phyloP scores from a whole-genome alignment of 2,113 vertebrate genomes.

The Hipposideros armiger region DNA sequence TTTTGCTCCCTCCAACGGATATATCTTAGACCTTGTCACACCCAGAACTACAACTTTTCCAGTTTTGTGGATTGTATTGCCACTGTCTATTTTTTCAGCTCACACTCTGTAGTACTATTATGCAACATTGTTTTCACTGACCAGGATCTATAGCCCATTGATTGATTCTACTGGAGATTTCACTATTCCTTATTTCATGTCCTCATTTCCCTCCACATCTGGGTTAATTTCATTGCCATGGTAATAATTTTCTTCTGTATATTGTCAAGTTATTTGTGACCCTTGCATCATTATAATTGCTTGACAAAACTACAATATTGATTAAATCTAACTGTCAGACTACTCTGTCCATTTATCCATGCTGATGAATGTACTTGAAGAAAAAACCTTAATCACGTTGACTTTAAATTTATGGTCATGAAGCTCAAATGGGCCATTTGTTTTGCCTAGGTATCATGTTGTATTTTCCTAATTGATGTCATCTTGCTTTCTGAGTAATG shows the following conservation, averaged over 20 bases:
- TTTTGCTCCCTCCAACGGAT: neutral
- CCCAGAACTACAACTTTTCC: neutral
- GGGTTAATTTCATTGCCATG: neutral
- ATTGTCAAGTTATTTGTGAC: neutral
- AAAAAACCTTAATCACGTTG: neutral
- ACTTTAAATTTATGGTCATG: neutral
- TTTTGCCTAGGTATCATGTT: neutral
- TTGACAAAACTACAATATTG: neutral
- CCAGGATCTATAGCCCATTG: neutral
- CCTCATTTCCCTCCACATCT: neutral
- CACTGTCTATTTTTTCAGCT: neutral
- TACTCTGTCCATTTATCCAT: neutral
- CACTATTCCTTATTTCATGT: neutral
- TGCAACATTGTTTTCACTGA: neutral
- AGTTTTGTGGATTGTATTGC: neutral
- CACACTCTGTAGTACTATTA: neutral
- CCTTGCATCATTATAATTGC: neutral
- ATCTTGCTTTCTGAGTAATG: neutral
- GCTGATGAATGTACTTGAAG: neutral
- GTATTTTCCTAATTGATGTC: neutral
- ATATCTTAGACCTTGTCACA: neutral
- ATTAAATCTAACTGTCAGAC: neutral
- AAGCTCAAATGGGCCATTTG: neutral
- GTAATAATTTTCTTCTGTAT: neutral
- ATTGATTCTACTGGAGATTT: neutral